Base-by-base conservation (phyloP, 2,113 vertebrate genomes). In the Poicephalus gulielmi region DNA sequence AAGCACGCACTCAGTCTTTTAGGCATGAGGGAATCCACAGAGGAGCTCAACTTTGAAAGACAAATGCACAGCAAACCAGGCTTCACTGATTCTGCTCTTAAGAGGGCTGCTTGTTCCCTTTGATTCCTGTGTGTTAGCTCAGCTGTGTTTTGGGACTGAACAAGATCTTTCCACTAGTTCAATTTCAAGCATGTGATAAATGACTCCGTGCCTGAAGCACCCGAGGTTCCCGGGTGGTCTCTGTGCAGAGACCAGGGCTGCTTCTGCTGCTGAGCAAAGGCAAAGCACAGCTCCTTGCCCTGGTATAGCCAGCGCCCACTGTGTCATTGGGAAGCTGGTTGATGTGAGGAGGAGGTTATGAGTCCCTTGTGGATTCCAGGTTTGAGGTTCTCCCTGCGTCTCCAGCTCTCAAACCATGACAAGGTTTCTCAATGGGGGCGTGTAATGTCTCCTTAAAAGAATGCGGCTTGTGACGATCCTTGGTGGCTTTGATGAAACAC, bases 101-200 rank as follows among this genome's bases (percentile, higher is more conserved):
- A 92, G 91, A 91, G 91, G 93, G 31, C 64, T 79, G 93, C 95
- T 94, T 94, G 95, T 96, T 95, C 79, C 91, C 94, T 97, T 97
- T 95, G 95, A 95, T 96, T 97, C 94, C 93, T 91, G 49, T 46
- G 91, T 95, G 91, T 95, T 92, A 95, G 94, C 96, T 97, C 95
- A 95, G 96, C 96, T 95, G 96, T 46, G 91, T 89, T 97, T 94
- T 95, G 96, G 94, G 96, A 95, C 93, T 37, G 91, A 95, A 94
- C 94, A 94, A 89, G 89, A 94, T 94, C 93, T 96, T 97, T 96
- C 89, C 93, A 87, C 91, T 79, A 76, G 95, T 95, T 95, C 94
- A 76, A 52, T 95, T 92, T 95, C 95, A 91, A 94, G 89, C 96
- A 96, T 52, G 59, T 94, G 96, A 89, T 91, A 94, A 95, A 92